These are phyloP conservation scores for Saccopteryx bilineata DNA, from an alignment of 2,113 vertebrate species.

Conservation along the genomic window DNA sequence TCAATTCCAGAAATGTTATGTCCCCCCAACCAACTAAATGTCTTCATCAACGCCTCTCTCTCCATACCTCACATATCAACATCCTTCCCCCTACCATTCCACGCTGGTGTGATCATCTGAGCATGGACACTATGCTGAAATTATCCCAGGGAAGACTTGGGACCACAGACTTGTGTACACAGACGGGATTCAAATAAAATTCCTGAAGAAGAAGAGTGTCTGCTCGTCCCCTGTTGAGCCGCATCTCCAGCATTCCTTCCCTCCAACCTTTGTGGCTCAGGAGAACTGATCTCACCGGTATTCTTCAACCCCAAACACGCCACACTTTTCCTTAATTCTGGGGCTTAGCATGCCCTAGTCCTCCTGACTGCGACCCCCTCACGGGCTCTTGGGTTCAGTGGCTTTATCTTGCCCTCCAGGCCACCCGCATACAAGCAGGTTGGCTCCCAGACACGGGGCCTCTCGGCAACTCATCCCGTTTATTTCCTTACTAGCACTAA, in stretches of 20 bases:
- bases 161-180: neutral
- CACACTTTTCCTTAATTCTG: fast-evolving
- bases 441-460: fast-evolving
- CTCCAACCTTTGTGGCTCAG: fast-evolving
- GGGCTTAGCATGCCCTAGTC: neutral
- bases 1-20: slow-evolving; percentile 25
- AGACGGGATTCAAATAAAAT: neutral
- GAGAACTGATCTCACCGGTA: neutral
- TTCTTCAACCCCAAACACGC: neutral
- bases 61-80: neutral
- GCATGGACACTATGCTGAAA: neutral
- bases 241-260: fast-evolving
- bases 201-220: neutral
- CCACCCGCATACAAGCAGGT: neutral
- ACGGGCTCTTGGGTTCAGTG: neutral
- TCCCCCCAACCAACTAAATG: neutral
- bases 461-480: neutral
- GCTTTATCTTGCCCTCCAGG: neutral
- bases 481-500: neutral
- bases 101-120: fast-evolving
- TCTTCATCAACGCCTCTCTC: neutral
- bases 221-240: fast-evolving
- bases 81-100: neutral
- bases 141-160: neutral
- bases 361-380: neutral